A percentile compares a stretch with the other conserved stretches of the same genome.
Conservation (phyloP, 2,888 invertebrate genomes). For the Arctia plantaginis region DNA sequence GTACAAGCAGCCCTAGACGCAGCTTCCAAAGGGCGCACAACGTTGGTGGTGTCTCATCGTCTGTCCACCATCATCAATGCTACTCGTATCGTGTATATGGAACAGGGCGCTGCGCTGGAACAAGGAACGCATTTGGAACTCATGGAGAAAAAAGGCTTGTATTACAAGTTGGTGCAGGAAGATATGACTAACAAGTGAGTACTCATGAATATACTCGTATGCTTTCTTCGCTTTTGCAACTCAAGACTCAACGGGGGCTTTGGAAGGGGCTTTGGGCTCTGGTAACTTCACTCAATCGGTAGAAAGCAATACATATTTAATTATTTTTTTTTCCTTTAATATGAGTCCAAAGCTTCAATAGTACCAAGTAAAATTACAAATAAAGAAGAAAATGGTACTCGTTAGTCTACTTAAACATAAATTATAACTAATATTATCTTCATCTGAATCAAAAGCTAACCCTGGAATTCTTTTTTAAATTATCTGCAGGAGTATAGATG, state of each 20-base stretch:
- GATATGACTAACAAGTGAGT: slow-evolving; percentile 81
- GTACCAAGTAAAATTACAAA: too few species aligned
- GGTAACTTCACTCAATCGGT: too few species aligned
- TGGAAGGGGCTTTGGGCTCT: too few species aligned
- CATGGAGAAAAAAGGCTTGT: slow-evolving; percentile 87
- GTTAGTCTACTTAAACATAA: neutral
- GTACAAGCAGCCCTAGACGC: slow-evolving; percentile 88
- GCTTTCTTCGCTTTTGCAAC: neutral
- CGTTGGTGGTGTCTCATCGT: slow-evolving; percentile 91
- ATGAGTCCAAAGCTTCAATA: too few species aligned
- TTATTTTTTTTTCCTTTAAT: too few species aligned
- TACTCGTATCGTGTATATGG: slow-evolving; percentile 89
- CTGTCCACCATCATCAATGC: slow-evolving; percentile 90
- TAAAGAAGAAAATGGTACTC: too few species aligned
- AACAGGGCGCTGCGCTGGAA: slow-evolving; percentile 90
- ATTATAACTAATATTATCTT: neutral
- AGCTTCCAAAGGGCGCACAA: slow-evolving; percentile 90
- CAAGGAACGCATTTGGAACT: slow-evolving; percentile 91
- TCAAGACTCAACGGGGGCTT: too few species aligned
- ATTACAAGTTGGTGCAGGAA: slow-evolving; percentile 89
- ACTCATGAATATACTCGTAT: neutral
- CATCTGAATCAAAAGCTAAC: neutral
- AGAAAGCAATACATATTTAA: too few species aligned
- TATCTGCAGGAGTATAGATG: slow-evolving; percentile 58
- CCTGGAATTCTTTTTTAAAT: neutral